Conservation (phyloP, 2,888 invertebrate genomes). For the Tetramorium bicarinatum region DNA sequence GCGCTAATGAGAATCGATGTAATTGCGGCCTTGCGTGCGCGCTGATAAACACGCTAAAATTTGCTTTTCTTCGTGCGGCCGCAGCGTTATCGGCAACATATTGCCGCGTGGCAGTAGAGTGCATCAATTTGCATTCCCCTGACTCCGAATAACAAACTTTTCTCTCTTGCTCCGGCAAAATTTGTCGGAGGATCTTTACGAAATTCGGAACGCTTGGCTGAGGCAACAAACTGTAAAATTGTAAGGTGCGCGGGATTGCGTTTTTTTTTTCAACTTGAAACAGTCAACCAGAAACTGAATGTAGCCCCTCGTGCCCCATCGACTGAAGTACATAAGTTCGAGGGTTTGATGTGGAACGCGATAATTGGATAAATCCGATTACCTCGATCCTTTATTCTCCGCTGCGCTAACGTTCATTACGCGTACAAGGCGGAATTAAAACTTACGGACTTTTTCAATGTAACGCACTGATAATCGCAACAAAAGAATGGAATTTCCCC, state of each 20-base stretch:
- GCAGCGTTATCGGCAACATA: slow-evolving; percentile 1
- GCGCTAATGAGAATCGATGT: slow-evolving; percentile 70
- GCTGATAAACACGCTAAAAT: slow-evolving; percentile 35
- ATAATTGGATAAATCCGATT: slow-evolving; percentile 54
- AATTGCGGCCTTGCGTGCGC: slow-evolving; percentile 64
- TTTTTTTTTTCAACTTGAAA: not conserved
- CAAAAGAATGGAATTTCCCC: slow-evolving; percentile 3
- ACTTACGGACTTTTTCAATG: slow-evolving; percentile 45
- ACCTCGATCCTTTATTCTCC: slow-evolving; percentile 41
- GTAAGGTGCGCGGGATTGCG: not conserved
- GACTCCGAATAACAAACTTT: not conserved
- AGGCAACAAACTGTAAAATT: not conserved
- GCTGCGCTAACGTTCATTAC: slow-evolving; percentile 47
- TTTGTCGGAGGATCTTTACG: not conserved
- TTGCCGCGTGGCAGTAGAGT: not conserved
- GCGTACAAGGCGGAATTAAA: slow-evolving; percentile 36
- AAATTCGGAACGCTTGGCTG: not conserved
- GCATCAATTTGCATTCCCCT: not conserved
- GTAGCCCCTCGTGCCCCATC: not conserved
- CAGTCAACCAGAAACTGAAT: not conserved
- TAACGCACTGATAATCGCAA: slow-evolving; percentile 41
- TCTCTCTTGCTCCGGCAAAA: not conserved
- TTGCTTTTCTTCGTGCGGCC: slow-evolving; percentile 39
- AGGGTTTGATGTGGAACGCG: slow-evolving; percentile 14
- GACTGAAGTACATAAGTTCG: slow-evolving; percentile 28